Base-by-base conservation (phyloP, 1,140 invertebrate genomes). In the Megathymus violae region DNA sequence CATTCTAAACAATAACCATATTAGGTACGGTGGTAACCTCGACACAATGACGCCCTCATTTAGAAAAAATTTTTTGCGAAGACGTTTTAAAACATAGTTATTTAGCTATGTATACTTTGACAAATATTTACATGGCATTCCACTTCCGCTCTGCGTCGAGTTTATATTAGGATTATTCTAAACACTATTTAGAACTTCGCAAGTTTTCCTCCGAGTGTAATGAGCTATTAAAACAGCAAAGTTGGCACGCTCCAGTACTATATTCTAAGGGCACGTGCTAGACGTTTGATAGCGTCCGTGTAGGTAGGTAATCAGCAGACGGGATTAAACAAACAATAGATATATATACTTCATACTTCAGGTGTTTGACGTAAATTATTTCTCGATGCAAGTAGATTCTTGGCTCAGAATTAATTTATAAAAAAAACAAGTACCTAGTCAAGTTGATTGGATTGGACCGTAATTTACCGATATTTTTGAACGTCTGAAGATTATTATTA, bases 141-240 rank as follows among this genome's bases (percentile, higher is more conserved):
- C 56, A 68, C 69, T 81, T 78, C 76, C 69, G 71, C 17, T 61
- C 43, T 62, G 41, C 47, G 48, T 48, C 48, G 59, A 71, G 67
- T 78, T 79, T 74, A 74, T 77, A 66, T 25, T 47, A 47, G 59
- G 63, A 76, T 80, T 80, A 79, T 79, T 81, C 64, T 74, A 59
- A 58, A 62, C 67, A 70, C 66, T 61, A 47, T 71, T 71, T 64
- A 69, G 61, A 62, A 76, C 67, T 67, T 60, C 40, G 62, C 71
- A 78, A 80, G 67, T 78, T 76, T 72, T 63, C 64, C 44, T 67
- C 44, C 31, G 38, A 17, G 58, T 63, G 64, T 77, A 77, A 78
- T 75, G 74, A 76, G 73, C 74, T 80, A 80, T 81, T 81, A 78
- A 78, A 78, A 70, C 73, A 34, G 36, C 48, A 67, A 62, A 71